phyloP scores from a whole-genome alignment of 2,888 invertebrate species.

The Apomyelois bistriatella region DNA sequence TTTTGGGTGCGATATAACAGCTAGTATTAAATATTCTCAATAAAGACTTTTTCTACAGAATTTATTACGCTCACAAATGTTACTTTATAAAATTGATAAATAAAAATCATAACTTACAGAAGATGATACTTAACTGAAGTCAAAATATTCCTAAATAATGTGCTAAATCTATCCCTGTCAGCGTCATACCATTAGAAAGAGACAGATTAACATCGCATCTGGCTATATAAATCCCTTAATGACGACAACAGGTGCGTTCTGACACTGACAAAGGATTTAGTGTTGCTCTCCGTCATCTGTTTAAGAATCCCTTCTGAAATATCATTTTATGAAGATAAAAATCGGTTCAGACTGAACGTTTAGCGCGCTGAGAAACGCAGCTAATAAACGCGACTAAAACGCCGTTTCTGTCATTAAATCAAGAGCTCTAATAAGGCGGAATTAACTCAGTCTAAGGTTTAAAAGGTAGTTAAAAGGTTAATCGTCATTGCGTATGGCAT shows the following conservation, averaged over 20 bases:
- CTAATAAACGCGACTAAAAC: too few species aligned
- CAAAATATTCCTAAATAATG: conserved; percentile 29
- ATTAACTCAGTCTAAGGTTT: too few species aligned
- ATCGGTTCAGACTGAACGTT: too few species aligned
- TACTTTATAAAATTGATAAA: not conserved
- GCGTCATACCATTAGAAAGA: conserved; percentile 25
- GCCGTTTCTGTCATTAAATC: too few species aligned
- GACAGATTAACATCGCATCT: conserved; percentile 21
- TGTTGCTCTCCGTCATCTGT: conserved; percentile 17
- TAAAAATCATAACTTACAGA: not conserved
- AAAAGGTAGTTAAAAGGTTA: too few species aligned
- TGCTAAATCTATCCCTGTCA: conserved; percentile 36
- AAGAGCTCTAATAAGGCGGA: too few species aligned
- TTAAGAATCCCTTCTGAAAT: conserved; percentile 17
- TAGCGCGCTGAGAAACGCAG: too few species aligned
- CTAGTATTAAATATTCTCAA: too few species aligned
- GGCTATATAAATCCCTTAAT: conserved; percentile 31
- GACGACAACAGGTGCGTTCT: conserved; percentile 36
- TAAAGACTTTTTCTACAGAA: too few species aligned
- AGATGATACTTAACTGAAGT: conserved; percentile 21
- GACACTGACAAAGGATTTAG: conserved; percentile 36
- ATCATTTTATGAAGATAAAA: conserved; percentile 1
- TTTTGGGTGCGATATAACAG: too few species aligned
- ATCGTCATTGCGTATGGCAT: too few species aligned
- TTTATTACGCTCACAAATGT: too few species aligned